Evolutionary conservation across 2,888 invertebrate species (phyloP), one percentile per base, ranked within the genome.

Genomic region (Nomada fucata): DNA sequence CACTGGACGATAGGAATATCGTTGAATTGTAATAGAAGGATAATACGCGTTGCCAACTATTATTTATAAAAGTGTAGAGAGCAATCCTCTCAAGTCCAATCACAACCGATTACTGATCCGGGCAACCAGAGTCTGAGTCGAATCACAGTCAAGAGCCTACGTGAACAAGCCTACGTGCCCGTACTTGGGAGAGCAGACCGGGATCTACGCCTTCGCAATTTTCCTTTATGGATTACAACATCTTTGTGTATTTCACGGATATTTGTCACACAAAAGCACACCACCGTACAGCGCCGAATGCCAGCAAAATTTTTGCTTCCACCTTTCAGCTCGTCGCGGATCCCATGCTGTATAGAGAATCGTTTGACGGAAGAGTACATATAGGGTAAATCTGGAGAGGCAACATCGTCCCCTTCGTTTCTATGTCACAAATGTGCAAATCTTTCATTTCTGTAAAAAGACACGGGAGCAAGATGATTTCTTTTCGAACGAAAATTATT

Each of bases 201-300:
- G 55, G 85, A 85, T 86, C 84, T 84, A 88, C 90, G 89, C 89
- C 88, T 84, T 89, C 88, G 88, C 88, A 77, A 88, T 89, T 90
- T 79, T 85, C 87, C 82, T 87, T 87, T 87, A 83, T 81, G 68
- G 84, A 81, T 75, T 65, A 74, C 64, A 36, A 76, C 67, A 67
- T 53, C 64, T 53, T 65, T 65, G 59, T 69, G 52, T 42, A 55
- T 47, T 52, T 63, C 47, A 36, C 13, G 11, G 15, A 18, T 29
- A 18, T 65, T 44, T n/a, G 20, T 20, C 20, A 20, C 42, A 15
- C 36, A 4, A 47, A 47, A 47, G 15, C 15, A 47, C 47, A 47
- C 47, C 47, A 47, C 11, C 47, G 15, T 13, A 47, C 47, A 47
- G 47, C 47, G 13, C 47, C 47, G 47, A 15, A 15, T 47, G 15